A percentile compares a stretch with the other conserved stretches of the same genome.
phyloP scores from a whole-genome alignment of 2,888 invertebrate species.

The Conchocele bisecta region DNA sequence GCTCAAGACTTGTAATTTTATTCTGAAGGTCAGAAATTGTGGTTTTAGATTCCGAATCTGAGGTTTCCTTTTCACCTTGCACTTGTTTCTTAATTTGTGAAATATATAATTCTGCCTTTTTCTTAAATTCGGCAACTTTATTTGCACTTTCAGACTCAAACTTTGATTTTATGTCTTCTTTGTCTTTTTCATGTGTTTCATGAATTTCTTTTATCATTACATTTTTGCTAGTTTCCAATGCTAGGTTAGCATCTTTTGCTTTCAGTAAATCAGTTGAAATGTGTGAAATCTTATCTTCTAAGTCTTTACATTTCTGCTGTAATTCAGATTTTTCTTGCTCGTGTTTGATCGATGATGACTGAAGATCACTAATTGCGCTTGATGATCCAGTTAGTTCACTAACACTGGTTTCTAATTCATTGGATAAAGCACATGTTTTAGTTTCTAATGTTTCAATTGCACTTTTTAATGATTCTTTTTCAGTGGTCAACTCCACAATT shows the following conservation, averaged over 20 bases:
- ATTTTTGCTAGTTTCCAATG: conserved; percentile 22
- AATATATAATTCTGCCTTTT: conserved; percentile 77
- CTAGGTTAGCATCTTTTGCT: background rate
- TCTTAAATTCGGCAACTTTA: conserved; percentile 78
- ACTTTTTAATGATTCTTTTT: conserved; percentile 5
- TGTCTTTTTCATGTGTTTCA: no score
- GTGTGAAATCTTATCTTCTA: no score
- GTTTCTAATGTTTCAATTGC: no score
- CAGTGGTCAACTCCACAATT: conserved; percentile 1
- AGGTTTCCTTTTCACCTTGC: conserved; percentile 68
- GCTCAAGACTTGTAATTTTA: conserved; percentile 17
- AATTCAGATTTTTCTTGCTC: no score
- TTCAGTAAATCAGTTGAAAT: no score
- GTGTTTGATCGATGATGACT: no score
- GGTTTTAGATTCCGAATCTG: conserved; percentile 60
- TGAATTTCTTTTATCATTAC: no score
- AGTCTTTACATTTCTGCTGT: no score
- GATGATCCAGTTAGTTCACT: no score
- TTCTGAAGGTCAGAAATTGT: conserved; percentile 39
- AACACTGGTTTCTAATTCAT: background rate
- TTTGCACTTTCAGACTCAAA: conserved; percentile 70
- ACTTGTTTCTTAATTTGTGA: conserved; percentile 77
- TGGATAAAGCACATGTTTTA: no score
- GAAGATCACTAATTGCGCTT: no score
- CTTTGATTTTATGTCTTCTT: conserved; percentile 51